These are phyloP conservation scores for Garra rufa DNA, from an alignment of 2,113 vertebrate species.

Conservation along the genomic window DNA sequence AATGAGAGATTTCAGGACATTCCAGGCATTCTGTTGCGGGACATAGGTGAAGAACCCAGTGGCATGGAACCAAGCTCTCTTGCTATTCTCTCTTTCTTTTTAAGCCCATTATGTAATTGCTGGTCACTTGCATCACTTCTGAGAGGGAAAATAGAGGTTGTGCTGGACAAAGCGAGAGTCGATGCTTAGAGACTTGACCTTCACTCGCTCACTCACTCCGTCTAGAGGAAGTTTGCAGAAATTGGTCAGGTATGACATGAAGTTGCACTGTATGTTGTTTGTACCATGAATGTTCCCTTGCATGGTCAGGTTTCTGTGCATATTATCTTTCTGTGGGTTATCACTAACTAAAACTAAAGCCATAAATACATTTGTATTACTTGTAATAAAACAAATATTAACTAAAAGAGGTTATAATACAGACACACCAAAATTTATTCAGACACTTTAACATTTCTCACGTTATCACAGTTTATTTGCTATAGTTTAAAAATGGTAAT, in stretches of 20 bases:
- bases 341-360: not conserved
- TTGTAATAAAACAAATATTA: not conserved
- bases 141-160: constrained; percentile 10
- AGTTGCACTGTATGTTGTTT: not conserved
- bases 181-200: not conserved
- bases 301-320: not conserved
- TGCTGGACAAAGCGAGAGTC: not conserved
- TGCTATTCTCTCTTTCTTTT: constrained; percentile 14
- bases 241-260: not conserved
- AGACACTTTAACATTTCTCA: no score
- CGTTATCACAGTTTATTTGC: no score
- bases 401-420: no score
- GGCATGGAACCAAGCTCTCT: constrained; percentile 36
- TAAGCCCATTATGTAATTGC: constrained; percentile 50
- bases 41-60: constrained; percentile 42
- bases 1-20: constrained; percentile 62
- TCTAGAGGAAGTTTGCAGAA: not conserved
- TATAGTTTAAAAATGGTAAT: no score
- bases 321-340: not conserved
- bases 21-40: constrained; percentile 65
- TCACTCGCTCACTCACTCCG: not conserved
- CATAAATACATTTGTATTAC: not conserved
- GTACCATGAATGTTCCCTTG: not conserved
- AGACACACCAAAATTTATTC: no score
- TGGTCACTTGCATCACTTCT: constrained; percentile 22